phyloP scores from a whole-genome alignment of 2,888 invertebrate genomes.

The Lagria hirta region DNA sequence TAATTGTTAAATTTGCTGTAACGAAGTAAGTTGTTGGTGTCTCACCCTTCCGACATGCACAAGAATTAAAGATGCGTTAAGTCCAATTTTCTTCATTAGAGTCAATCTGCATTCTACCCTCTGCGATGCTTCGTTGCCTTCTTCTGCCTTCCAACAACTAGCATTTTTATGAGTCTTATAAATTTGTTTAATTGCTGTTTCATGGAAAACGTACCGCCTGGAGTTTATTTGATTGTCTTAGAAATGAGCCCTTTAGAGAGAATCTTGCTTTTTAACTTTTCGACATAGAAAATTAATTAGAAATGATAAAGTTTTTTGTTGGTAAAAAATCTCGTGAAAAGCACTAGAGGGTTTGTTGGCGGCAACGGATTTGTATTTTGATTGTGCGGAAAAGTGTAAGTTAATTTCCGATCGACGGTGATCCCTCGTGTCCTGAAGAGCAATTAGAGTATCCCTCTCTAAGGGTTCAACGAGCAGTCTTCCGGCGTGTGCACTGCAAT shows the following conservation, averaged over 20 bases:
- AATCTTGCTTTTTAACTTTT: no score
- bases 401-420: constrained; percentile 21
- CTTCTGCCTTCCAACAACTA: constrained; percentile 43
- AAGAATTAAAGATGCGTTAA: constrained; percentile 54
- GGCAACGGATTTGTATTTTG: constrained; percentile 20
- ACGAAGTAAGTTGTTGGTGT: constrained; percentile 34
- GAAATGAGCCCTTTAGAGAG: no score
- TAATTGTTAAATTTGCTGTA: constrained; percentile 42
- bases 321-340: no score
- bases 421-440: constrained; percentile 12
- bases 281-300: no score
- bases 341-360: no score
- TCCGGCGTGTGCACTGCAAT: constrained; percentile 19
- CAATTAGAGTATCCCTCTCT: constrained; percentile 20
- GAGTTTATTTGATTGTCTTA: constrained; percentile 36
- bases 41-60: constrained; percentile 31
- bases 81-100: constrained; percentile 54
- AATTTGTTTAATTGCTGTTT: constrained; percentile 54
- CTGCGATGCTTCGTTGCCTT: constrained; percentile 30
- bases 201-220: constrained; percentile 44
- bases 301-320: no score
- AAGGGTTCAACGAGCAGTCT: constrained; percentile 15
- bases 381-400: constrained; percentile 20
- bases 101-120: constrained; percentile 49
- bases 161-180: constrained; percentile 54